These are phyloP conservation scores for Calonectris borealis DNA, from an alignment of 2,113 vertebrate genomes.

Conservation along the genomic window DNA sequence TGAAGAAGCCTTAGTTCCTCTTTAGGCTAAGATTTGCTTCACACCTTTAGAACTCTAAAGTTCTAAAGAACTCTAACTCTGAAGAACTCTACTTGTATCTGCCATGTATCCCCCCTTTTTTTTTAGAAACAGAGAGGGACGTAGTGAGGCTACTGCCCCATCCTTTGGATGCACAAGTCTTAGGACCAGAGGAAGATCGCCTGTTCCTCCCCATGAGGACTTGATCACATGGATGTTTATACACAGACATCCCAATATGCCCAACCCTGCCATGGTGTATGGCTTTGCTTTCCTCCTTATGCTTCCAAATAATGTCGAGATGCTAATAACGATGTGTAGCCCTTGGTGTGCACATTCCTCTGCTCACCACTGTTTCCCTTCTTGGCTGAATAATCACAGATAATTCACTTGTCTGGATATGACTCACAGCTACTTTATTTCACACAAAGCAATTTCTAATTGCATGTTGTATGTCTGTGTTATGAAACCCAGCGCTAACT, in stretches of 20 bases:
- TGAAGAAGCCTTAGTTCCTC: neutral
- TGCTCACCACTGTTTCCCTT: constrained; percentile 23
- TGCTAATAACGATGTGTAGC: neutral
- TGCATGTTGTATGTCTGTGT: constrained; percentile 59
- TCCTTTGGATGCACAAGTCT: neutral
- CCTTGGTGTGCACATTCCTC: neutral
- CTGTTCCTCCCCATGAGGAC: neutral
- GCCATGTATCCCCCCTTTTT: neutral
- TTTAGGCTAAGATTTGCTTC: neutral
- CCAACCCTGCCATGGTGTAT: neutral
- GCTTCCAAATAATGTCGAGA: neutral
- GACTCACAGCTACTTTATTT: constrained; percentile 65
- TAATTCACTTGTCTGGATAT: constrained; percentile 64
- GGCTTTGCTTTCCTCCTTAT: neutral
- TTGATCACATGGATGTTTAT: neutral
- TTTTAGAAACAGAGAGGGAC: neutral
- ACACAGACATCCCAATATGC: neutral
- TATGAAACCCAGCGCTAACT: constrained; percentile 26
- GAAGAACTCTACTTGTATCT: neutral
- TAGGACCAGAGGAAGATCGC: neutral
- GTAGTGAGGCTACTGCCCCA: neutral
- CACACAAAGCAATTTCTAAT: constrained; percentile 61
- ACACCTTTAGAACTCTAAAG: neutral
- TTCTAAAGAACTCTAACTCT: neutral
- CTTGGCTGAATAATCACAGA: constrained; percentile 55